These are phyloP conservation scores for Chlorodrepanis virens DNA, from an alignment of 2,113 vertebrate species.

Conservation along the genomic window DNA sequence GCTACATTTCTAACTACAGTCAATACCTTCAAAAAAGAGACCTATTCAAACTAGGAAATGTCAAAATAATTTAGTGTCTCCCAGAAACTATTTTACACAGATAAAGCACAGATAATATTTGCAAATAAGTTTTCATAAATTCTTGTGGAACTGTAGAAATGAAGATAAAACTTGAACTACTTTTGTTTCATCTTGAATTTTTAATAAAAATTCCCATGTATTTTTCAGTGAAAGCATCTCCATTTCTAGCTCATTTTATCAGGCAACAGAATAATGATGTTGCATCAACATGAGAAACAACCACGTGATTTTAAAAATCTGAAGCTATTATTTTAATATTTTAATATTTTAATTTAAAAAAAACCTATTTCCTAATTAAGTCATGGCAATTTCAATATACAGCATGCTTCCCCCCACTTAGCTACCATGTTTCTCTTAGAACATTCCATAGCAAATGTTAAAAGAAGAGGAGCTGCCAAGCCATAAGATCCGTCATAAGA, in stretches of 20 bases:
- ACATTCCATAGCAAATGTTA: not conserved
- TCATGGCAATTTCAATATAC: not conserved
- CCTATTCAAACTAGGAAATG: not conserved
- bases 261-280: not conserved
- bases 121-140: not conserved
- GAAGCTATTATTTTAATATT: not conserved
- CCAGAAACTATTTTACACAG: not conserved
- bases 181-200: not conserved
- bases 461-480: not conserved
- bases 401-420: not conserved
- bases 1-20: not conserved
- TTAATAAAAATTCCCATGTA: not conserved
- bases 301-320: not conserved
- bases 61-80: not conserved
- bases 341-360: not conserved
- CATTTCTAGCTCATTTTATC: not conserved
- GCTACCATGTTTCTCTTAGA: not conserved
- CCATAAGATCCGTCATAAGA: not conserved
- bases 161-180: not conserved
- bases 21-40: not conserved
- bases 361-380: not conserved
- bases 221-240: not conserved
- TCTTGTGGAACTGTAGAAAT: not conserved
- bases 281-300: not conserved
- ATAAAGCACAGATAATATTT: not conserved